phyloP scores from a whole-genome alignment of 2,797 vertebrate species.

The Rhodeus uyekii region DNA sequence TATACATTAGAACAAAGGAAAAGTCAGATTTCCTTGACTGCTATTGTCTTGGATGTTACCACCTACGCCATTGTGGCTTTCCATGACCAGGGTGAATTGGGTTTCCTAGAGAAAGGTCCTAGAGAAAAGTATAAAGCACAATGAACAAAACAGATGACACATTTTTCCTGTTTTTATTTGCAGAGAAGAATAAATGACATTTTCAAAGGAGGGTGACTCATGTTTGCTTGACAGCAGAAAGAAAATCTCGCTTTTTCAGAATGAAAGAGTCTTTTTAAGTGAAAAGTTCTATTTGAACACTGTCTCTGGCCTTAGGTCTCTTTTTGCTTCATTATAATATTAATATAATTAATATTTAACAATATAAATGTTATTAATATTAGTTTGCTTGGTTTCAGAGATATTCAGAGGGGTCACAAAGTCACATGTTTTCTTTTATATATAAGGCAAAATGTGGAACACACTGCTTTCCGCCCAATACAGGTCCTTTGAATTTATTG shows the following conservation, averaged over 20 bases:
- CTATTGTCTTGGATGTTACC: constrained; percentile 75
- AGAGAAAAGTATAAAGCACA: constrained; percentile 54
- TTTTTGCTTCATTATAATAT: not conserved
- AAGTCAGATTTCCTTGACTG: constrained; percentile 52
- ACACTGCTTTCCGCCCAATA: no score
- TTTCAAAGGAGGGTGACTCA: constrained; percentile 21
- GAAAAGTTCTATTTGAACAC: not conserved
- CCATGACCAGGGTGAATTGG: constrained; percentile 55
- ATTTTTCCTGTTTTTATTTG: constrained; percentile 18
- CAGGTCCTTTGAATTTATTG: no score
- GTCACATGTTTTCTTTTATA: no score
- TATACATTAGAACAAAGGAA: constrained; percentile 34
- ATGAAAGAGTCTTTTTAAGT: not conserved
- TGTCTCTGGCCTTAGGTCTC: not conserved
- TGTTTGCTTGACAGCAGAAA: constrained; percentile 14
- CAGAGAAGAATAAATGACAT: constrained; percentile 22
- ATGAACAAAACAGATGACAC: constrained; percentile 4
- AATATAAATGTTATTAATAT: not conserved
- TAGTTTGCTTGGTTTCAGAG: not conserved
- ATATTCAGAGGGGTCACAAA: no score
- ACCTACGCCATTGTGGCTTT: constrained; percentile 69
- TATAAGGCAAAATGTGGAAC: no score
- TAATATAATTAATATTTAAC: not conserved
- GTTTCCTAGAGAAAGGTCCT: constrained; percentile 71
- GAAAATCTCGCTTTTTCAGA: not conserved